Conservation (phyloP, 2,888 invertebrate species). For the Perizoma flavofasciatum region DNA sequence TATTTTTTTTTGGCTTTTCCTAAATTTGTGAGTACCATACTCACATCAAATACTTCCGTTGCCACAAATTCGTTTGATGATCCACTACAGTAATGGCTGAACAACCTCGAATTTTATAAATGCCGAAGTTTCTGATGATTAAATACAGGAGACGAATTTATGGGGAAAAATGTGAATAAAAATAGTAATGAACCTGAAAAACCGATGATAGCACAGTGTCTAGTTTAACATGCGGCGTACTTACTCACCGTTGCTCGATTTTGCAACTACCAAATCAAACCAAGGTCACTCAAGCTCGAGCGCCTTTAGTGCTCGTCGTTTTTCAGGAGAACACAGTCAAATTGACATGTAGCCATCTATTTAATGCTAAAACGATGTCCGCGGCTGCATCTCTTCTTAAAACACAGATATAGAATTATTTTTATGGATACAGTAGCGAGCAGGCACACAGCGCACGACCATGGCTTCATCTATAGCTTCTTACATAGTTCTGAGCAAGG, state of each 20-base stretch:
- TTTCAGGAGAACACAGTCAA: conserved; percentile 56
- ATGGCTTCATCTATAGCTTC: conserved; percentile 57
- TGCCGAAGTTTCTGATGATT: conserved; percentile 40
- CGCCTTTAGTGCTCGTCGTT: conserved; percentile 34
- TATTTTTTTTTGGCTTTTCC: conserved; percentile 60
- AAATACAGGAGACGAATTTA: conserved; percentile 27
- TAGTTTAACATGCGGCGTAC: conserved; percentile 26
- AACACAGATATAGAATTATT: conserved; percentile 56
- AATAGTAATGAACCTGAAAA: conserved; percentile 18
- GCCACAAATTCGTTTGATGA: conserved; percentile 19
- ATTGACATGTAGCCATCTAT: conserved; percentile 69
- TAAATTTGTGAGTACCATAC: conserved; percentile 55
- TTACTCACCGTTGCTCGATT: conserved; percentile 23
- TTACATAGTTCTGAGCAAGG: conserved; percentile 21
- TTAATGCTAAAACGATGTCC: conserved; percentile 58
- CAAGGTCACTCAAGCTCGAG: conserved; percentile 38
- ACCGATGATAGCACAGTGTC: conserved; percentile 20
- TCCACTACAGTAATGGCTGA: conserved; percentile 53
- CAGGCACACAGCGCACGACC: conserved; percentile 41
- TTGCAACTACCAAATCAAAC: conserved; percentile 15
- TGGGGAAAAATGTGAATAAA: conserved; percentile 33
- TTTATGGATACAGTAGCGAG: conserved; percentile 59
- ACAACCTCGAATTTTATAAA: conserved; percentile 58
- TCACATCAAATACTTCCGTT: conserved; percentile 35
- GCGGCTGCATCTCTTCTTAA: conserved; percentile 62